Percentiles rank a stretch among this genome's conserved stretches.
Conservation (phyloP, 2,113 vertebrate genomes). For the Proterorhinus semilunaris region DNA sequence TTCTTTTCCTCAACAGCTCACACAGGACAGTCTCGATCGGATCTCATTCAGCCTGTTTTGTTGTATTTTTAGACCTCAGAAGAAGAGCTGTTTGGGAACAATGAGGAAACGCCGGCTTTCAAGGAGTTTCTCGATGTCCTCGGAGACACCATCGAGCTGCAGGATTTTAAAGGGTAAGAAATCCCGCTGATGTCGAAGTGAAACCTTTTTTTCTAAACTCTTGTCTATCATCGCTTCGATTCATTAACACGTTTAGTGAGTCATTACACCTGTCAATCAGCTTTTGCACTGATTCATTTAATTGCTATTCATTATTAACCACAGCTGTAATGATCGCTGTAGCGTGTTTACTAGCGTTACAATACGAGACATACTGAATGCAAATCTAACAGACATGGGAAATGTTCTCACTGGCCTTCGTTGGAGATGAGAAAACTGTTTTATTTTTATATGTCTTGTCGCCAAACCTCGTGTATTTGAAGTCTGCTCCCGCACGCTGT, state of each 20-base stretch:
- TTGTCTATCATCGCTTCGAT: conserved; percentile 18
- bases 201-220: conserved; percentile 18
- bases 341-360: no score
- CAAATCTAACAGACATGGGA: background rate
- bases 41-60: background rate
- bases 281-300: background rate
- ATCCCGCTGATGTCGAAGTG: conserved; percentile 17
- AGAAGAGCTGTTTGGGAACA: conserved; percentile 91
- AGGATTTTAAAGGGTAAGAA: conserved; percentile 92
- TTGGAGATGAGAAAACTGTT: no score
- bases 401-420: no score
- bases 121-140: conserved; percentile 86
- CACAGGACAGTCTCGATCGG: background rate
- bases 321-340: no score
- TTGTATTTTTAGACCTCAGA: conserved; percentile 83
- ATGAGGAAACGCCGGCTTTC: conserved; percentile 88
- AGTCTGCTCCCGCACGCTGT: background rate
- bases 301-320: background rate
- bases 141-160: conserved; percentile 88
- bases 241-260: background rate
- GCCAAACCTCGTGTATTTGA: background rate
- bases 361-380: background rate
- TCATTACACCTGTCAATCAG: background rate
- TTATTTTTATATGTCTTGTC: no score
- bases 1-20: background rate